Evolutionary conservation across 2,797 vertebrate species (phyloP), one percentile per base, ranked within the genome.

Genomic region (Nannoperca australis): DNA sequence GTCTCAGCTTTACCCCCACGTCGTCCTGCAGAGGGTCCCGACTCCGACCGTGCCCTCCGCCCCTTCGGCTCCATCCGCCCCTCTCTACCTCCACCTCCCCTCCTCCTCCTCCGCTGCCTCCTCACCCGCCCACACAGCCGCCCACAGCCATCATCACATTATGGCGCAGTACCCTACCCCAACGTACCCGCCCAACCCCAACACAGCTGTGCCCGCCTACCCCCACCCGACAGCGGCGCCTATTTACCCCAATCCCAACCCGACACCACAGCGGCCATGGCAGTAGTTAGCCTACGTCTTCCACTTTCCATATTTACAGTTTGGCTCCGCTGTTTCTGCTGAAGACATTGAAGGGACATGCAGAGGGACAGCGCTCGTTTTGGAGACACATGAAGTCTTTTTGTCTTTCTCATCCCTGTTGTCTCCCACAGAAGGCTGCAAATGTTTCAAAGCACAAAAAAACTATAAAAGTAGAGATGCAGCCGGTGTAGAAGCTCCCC

Each of bases 11-110:
- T 95, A 95, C 84, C 94, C 94, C 0, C 94, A 95, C 10, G 91
- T 95, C 1, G 94, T 95, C 65, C 89, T 95, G 17, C 95, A 96
- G 89, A 91, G 95, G 76, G 94, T 95, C 22, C 92, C 93, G 1
- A 95, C 94, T 7, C 94, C 94, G 0, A 92, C 91, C 0, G 91
- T 88, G 0, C 92, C 94, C 20, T 86, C 88, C 0, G 93, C 90
- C 51, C 93, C 94, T 4, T 82, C 89, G 0, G 92, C 90, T 9
- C 94, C 85, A 0, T 90, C 86, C 0, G 92, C 90, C n/a, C 94
- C 94, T 0, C 83, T 94, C 65, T 94, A 92, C 69, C 88, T 94
- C 67, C 92, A 92, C 75, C 74, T 89, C 12, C 83, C 92, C 11
- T 14, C 91, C 38, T 78, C 92, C 44, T 89, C 89, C 70, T 85